Base-by-base conservation (phyloP, 2,797 vertebrate genomes). In the Tamandua tetradactyla region DNA sequence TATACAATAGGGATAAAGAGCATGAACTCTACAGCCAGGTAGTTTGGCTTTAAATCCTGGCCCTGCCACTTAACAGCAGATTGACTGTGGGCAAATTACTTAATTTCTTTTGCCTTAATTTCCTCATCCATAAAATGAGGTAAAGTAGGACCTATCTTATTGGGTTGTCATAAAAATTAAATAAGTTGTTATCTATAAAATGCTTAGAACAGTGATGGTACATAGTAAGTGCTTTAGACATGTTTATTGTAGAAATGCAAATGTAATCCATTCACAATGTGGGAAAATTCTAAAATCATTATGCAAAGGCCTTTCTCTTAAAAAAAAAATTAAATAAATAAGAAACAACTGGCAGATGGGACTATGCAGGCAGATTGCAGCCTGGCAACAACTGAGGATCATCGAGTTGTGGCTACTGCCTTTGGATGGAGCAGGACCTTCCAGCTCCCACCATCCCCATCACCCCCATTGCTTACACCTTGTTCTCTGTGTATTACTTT, bases 91-190 rank as follows among this genome's bases (percentile, higher is more conserved):
- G 27, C 32, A 92, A 87, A 23, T 94, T 66, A 87, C n/a, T 82
- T 95, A 52, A 89, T 52, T 72, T 91, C 49, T 83, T 93, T 75
- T 59, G 62, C 59, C 32, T 49, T 47, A 13, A 91, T 95, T 91
- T 88, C 61, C 44, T 95, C 52, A 90, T 49, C 55, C 59, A 91
- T 52, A 87, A 94, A 40, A 76, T 78, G 64, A 90, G 32, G 37
- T 85, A 2, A 62, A 90, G 78, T 27, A 92, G 88, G n/a, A 78
- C 32, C n/a, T n/a, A n/a, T n/a, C 35, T 91, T 18, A 0, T 69
- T 69, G 87, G 57, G 42, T 23, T 68, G 40, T 80, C 66, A 35
- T 49, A 72, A 79, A 20, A 90, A 86, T 62, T 82, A 62, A 35
- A 10, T 27, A 64, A 55, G 15, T 74, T 91, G 15, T 74, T 91